Evolutionary conservation across 2,797 vertebrate species (phyloP).

Genomic region (Podargus strigoides): DNA sequence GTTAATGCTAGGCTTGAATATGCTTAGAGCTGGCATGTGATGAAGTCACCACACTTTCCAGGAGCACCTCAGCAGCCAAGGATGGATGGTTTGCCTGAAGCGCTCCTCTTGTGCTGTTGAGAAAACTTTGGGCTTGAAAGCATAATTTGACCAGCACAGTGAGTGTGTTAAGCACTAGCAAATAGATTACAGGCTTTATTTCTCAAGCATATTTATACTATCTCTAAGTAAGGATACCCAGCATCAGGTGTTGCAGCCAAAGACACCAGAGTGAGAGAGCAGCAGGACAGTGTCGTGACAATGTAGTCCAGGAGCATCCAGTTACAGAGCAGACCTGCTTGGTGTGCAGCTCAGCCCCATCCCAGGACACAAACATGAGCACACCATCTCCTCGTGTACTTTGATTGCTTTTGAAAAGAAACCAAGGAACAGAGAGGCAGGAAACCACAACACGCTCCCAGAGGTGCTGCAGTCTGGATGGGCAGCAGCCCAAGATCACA

Average conservation of each 20-base stretch:
- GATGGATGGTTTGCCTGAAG: background rate
- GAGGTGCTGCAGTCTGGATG: background rate
- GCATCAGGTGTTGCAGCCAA: background rate
- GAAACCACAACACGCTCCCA: background rate
- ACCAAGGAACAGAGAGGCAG: background rate
- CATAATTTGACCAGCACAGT: accelerated
- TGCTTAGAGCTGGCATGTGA: background rate
- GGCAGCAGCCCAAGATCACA: background rate
- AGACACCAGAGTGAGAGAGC: background rate
- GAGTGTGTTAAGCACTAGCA: accelerated
- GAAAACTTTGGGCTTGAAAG: background rate
- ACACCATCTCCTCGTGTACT: background rate
- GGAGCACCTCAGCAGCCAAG: background rate
- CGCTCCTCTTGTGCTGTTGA: background rate
- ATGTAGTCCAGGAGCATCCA: accelerated
- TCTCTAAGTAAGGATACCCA: background rate
- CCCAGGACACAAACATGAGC: background rate
- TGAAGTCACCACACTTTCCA: background rate
- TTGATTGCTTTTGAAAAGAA: background rate
- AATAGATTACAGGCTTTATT: background rate
- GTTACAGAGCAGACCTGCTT: background rate
- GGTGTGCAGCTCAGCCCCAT: background rate
- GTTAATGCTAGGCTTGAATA: background rate
- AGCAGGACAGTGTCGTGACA: accelerated
- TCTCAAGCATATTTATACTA: background rate